Evolutionary conservation across 2,797 vertebrate species (phyloP), one percentile per base, ranked within the genome.

Genomic region (Semotilus atromaculatus): DNA sequence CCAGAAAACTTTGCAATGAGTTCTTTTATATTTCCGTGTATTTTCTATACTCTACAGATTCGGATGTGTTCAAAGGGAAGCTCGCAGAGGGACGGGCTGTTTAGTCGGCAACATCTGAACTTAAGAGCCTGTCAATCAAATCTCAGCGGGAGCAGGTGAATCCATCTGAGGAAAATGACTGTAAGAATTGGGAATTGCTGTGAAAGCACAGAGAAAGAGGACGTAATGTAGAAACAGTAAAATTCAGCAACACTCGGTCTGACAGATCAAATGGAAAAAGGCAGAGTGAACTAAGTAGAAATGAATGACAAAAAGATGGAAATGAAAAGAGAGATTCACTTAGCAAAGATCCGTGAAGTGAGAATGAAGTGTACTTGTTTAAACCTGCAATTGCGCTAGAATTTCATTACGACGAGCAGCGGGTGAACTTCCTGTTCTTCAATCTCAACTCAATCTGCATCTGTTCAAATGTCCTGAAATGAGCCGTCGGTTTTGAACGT

Each of bases 101-200:
- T 80, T 77, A 72, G 83, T 73, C 21, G 45, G 45, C 83, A 80
- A 18, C 76, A 48, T 64, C 45, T 48, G 29, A 48, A 74, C 55
- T 73, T 48, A 45, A 60, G 43, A 81, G 58, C 23, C 43, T 53
- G 68, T 53, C 83, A 64, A 64, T 85, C 76, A 85, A 80, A 80
- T 58, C 58, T 71, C 74, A 77, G 67, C 13, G 4, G 51, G 29
- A 62, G 23, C 67, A 84, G 64, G 83, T 64, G 76, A 85, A 78
- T 79, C 40, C 76, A 53, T 73, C 76, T 21, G 38, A 80, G 83
- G 67, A 45, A 79, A 64, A 85, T 29, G 21, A n/a, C 66, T 40
- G 31, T 26, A 81, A 21, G 62, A 68, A 74, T 38, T 53, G 67
- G 80, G 77, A 64, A 38, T 72, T 81, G 70, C 66, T 64, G 85